phyloP scores from a whole-genome alignment of 2,888 invertebrate species.

The Lithophane semibrunnea region DNA sequence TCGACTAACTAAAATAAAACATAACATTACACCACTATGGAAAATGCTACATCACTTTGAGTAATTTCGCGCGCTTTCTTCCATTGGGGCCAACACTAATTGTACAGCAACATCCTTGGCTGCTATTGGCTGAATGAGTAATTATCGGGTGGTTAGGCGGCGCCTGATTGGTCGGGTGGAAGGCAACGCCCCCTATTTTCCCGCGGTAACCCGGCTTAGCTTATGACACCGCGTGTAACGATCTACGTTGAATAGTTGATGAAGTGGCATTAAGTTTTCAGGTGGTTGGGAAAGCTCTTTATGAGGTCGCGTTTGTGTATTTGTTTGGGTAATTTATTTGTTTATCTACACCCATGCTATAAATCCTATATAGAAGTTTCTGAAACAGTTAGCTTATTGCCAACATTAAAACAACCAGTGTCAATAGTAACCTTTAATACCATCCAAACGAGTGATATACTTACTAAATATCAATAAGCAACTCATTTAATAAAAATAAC shows the following conservation, averaged over 20 bases:
- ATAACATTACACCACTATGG: slow-evolving; percentile 65
- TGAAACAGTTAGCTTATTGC: no score
- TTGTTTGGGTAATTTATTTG: slow-evolving; percentile 2
- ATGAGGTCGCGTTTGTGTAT: slow-evolving; percentile 29
- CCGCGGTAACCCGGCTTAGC: slow-evolving; percentile 70
- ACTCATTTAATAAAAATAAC: no score
- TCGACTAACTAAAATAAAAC: slow-evolving; percentile 68
- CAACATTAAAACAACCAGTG: no score
- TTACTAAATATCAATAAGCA: no score
- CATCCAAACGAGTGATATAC: no score
- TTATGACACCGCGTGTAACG: slow-evolving; percentile 81
- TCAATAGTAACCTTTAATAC: no score
- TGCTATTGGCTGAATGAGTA: slow-evolving; percentile 78
- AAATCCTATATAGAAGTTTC: no score
- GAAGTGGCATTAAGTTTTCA: slow-evolving; percentile 81
- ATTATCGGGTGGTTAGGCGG: slow-evolving; percentile 71
- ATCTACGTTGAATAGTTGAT: slow-evolving; percentile 82
- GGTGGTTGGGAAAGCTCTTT: slow-evolving; percentile 64
- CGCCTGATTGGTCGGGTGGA: slow-evolving; percentile 76
- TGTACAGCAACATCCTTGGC: slow-evolving; percentile 72
- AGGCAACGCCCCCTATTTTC: slow-evolving; percentile 80
- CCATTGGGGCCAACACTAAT: slow-evolving; percentile 75
- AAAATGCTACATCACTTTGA: slow-evolving; percentile 67
- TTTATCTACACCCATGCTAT: background rate
- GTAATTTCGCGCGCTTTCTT: slow-evolving; percentile 65